Base-by-base conservation (phyloP, 1,140 invertebrate species). In the Drosophila arawakana region DNA sequence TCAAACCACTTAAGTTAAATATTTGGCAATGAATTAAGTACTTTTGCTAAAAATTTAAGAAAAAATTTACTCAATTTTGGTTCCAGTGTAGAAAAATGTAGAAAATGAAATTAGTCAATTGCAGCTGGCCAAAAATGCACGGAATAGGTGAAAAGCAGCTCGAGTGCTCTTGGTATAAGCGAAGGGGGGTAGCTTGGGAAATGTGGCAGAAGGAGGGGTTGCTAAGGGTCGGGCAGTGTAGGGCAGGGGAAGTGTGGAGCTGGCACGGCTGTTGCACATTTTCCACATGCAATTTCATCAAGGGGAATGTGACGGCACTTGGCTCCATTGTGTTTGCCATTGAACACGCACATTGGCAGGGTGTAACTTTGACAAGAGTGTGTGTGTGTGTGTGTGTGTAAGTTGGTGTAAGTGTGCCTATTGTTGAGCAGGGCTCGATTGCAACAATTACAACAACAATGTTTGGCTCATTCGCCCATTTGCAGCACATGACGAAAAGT, bases 391-490 rank as follows among this genome's bases (percentile, higher is more conserved):
- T 62, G 55, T 41, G 21, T 44, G 58, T 37, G 35, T 67, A 57
- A 21, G 15, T 25, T 25, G 4, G 25, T 25, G 25, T 25, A 25
- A 30, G 25, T 30, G 25, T 30, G 25, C 25, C 25, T 30, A 30
- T 30, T 30, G 83, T 88, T 78, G 63, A 55, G 62, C 77, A 78
- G 75, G 63, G 80, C 84, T 88, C 83, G 78, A 88, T 88, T 82
- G 83, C 83, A 80, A 88, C 83, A 88, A 89, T 88, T 88, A 88
- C 84, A 83, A 70, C 76, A 88, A 86, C 80, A 88, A 88, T 84
- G 67, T 41, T 59, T 54, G 67, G 71, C 71, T 37, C 52, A 66
- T 78, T 66, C 79, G 72, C 68, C 65, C 83, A 78, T 76, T 88
- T 76, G 68, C 46, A 43, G 44, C 52, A 58, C 54, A 70, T 72